These are phyloP conservation scores for Metellina segmentata DNA, from an alignment of 2,888 invertebrate genomes.

Conservation along the genomic window DNA sequence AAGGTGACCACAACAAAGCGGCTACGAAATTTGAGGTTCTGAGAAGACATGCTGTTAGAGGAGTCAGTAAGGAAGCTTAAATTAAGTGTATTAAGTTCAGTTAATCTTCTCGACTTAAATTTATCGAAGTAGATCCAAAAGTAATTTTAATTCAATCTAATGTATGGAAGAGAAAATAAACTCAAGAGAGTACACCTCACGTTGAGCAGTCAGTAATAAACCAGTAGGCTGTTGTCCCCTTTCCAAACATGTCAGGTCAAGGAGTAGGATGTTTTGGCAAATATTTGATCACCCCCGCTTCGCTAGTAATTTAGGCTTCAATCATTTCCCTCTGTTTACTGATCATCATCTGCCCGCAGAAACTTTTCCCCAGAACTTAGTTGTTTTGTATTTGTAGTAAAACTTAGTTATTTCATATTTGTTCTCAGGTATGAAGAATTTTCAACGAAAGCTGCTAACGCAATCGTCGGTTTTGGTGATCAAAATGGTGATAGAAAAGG, in stretches of 20 bases:
- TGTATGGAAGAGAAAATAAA: not conserved
- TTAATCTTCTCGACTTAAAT: too few relatives aligned
- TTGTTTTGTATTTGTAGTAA: conserved; percentile 10
- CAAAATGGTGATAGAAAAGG: too few relatives aligned
- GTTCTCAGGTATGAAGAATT: not conserved
- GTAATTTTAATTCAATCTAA: conserved; percentile 19
- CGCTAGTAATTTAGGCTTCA: conserved; percentile 19
- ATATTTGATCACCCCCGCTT: conserved; percentile 27
- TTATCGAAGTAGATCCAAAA: not conserved
- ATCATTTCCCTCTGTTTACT: conserved; percentile 40
- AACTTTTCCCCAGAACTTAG: not conserved
- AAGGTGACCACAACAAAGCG: too few relatives aligned
- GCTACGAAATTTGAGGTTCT: too few relatives aligned
- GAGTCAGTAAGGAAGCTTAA: too few relatives aligned
- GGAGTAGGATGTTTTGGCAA: conserved; percentile 3
- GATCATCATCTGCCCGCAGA: conserved; percentile 18
- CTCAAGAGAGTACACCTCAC: conserved; percentile 1
- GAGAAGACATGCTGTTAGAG: too few relatives aligned
- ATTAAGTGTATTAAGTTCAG: too few relatives aligned
- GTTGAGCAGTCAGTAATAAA: not conserved
- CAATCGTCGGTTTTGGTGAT: too few relatives aligned
- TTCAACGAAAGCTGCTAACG: too few relatives aligned
- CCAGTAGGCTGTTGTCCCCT: not conserved
- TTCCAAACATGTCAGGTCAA: conserved; percentile 16
- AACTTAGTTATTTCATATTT: not conserved